Evolutionary conservation across 2,113 vertebrate species (phyloP).

Genomic region (Brachyhypopomus gauderio): DNA sequence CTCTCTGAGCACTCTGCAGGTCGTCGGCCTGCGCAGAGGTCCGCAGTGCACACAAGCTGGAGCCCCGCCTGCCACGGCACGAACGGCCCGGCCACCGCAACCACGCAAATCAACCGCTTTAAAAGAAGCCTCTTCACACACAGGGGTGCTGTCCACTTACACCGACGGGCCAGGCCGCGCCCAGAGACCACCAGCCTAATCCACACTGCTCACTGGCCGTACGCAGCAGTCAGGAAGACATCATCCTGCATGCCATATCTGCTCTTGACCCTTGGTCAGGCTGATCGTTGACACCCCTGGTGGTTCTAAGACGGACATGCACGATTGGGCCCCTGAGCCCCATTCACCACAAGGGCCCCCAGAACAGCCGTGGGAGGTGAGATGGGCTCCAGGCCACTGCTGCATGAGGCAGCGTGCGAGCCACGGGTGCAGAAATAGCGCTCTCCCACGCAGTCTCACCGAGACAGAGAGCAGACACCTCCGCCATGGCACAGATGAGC

Average conservation of each 20-base stretch:
- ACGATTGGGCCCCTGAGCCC: conserved; percentile 19
- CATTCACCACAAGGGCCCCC: conserved; percentile 1
- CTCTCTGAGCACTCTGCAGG: no score
- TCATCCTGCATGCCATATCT: neutral
- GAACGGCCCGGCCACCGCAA: conserved; percentile 40
- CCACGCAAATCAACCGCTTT: conserved; percentile 54
- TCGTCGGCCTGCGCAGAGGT: no score
- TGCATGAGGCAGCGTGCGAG: conserved; percentile 7
- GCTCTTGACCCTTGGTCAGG: conserved; percentile 1
- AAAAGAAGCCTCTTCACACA: conserved; percentile 27
- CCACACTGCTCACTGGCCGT: neutral
- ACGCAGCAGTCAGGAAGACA: conserved; percentile 3
- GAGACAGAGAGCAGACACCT: conserved; percentile 69
- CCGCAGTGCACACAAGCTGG: conserved; percentile 1
- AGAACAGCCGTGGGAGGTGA: neutral
- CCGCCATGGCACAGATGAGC: conserved; percentile 69
- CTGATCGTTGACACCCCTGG: no score
- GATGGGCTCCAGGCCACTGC: neutral
- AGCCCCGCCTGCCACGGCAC: conserved; percentile 60
- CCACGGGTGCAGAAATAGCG: conserved; percentile 67
- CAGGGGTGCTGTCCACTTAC: neutral
- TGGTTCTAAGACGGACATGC: conserved; percentile 8
- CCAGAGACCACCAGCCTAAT: neutral
- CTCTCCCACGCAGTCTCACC: conserved; percentile 75
- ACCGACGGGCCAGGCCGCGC: neutral